Base-by-base conservation (phyloP, 1,140 invertebrate species). In the Gerris buenoi region DNA sequence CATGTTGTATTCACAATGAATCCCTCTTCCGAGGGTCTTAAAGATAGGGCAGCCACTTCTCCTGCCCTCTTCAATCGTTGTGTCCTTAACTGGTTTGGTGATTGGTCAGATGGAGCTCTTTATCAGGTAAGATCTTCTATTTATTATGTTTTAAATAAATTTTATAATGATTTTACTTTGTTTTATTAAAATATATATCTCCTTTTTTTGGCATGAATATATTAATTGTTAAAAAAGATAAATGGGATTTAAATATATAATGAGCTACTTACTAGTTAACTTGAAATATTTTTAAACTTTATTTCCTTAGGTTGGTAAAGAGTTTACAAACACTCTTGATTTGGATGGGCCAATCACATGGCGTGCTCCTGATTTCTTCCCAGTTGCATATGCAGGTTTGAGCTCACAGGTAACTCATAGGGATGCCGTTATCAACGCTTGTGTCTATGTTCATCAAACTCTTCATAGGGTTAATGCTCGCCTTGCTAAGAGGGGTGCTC, bases 1-100 rank as follows among this genome's bases (percentile, higher is more conserved):
- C 97, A 99, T 77, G 97, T 99, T 26, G 97, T 99, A 13, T 99
- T 99, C 77, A 99, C 97, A 0, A 99, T 99, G 97, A 99, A 99
- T 81, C 97, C 97, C 13, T 96, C 91, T 2, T 93, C 93, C 0
- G 95, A 99, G 76, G 97, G 96, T 0, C 81, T 99, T 2, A 98
- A 99, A 77, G 97, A 98, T 79, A 83, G 96, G 68, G 97, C 97
- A 1, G 92, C 97, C 1, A 99, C 97, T 0, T 99, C 96, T 1
- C 97, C 97, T 65, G 97, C 97, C 25, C 81, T 99, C 23, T 99
- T 99, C 82, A 99, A 99, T 82, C 86, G 97, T 76, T 99, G 97
- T 80, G 97, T 99, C 0, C 83, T 99, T 56, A 99, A 99, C 78
- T 99, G 97, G 97, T 99, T 99, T 77, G 97, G 97, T 1, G 97